Conservation (phyloP, 2,888 invertebrate genomes). For the Nezara viridula region DNA sequence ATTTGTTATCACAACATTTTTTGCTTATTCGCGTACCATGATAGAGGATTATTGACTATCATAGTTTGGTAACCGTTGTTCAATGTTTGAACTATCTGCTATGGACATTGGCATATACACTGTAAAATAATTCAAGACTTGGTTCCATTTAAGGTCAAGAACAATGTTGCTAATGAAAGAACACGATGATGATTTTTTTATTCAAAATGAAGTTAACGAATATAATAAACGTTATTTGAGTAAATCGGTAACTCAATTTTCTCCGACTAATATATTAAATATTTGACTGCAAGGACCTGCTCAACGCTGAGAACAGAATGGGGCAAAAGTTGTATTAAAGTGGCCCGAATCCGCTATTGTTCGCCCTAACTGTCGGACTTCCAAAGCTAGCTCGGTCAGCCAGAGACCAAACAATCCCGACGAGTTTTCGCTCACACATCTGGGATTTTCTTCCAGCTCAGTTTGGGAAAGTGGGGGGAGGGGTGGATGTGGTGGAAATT, state of each 20-base stretch:
- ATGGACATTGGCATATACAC: too few relatives aligned
- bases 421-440: conserved; percentile 36
- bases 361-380: conserved; percentile 3
- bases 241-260: neutral
- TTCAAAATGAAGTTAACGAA: neutral
- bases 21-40: too few relatives aligned
- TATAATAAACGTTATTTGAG: neutral
- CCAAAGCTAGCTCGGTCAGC: neutral
- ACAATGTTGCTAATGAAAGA: too few relatives aligned
- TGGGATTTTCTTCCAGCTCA: conserved; percentile 12
- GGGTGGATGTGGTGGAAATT: neutral
- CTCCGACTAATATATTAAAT: neutral
- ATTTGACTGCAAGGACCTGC: neutral
- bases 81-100: too few relatives aligned
- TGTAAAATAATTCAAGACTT: too few relatives aligned
- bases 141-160: too few relatives aligned
- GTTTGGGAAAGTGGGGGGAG: neutral
- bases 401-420: neutral
- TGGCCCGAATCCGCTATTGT: conserved; percentile 6
- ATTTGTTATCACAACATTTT: too few relatives aligned
- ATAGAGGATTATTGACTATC: too few relatives aligned
- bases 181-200: too few relatives aligned
- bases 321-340: conserved; percentile 17
- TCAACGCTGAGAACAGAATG: neutral
- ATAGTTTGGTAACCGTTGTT: too few relatives aligned